Evolutionary conservation across 2,113 vertebrate genomes (phyloP).

Genomic region (Anthoscopus minutus): DNA sequence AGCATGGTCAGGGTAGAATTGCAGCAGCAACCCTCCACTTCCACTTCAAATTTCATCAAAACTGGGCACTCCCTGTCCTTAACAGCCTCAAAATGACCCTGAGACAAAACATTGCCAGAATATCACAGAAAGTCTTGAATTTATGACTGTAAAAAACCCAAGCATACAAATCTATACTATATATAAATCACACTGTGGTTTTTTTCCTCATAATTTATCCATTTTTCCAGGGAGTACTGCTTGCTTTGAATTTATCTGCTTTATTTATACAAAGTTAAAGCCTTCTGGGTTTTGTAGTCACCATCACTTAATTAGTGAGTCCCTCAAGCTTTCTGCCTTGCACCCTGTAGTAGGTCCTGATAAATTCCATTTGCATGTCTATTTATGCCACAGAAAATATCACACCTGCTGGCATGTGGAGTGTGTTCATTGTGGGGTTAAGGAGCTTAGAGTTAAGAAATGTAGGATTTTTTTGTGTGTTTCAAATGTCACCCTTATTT

Average conservation of each 20-base stretch:
- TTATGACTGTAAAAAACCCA: background rate
- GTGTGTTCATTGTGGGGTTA: rapidly evolving
- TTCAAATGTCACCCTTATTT: background rate
- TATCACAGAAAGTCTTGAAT: background rate
- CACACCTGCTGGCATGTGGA: background rate
- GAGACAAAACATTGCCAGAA: background rate
- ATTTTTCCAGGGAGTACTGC: background rate
- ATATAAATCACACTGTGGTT: background rate
- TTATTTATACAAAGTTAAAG: background rate
- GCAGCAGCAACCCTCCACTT: background rate
- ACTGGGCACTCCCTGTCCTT: background rate
- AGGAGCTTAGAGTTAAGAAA: background rate
- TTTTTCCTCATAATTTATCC: background rate
- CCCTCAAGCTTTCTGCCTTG: background rate
- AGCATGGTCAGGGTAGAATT: rapidly evolving
- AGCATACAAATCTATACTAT: background rate
- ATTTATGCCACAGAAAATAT: background rate
- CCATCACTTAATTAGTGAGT: background rate
- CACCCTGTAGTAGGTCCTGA: background rate
- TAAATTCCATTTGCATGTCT: background rate
- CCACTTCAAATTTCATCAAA: background rate
- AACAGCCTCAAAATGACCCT: background rate
- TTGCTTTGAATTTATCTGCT: background rate
- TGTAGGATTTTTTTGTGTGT: background rate
- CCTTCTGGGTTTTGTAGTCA: background rate